Conservation (phyloP, 2,113 vertebrate species). For the Nannospalax galili region DNA sequence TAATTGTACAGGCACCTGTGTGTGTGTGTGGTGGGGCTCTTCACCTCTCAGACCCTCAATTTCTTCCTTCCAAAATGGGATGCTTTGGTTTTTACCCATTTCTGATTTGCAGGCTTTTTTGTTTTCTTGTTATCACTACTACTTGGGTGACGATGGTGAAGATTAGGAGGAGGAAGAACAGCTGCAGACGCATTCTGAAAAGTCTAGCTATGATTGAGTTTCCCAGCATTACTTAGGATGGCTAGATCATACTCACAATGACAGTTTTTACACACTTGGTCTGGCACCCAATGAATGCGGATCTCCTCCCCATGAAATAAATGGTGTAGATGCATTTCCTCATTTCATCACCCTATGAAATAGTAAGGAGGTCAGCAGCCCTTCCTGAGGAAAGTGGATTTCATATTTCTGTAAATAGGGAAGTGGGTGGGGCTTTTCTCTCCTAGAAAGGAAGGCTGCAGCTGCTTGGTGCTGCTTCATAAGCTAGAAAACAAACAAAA, state of each 20-base stretch:
- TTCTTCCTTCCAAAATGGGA: neutral
- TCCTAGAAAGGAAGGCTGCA: neutral
- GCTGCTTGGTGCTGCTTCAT: neutral
- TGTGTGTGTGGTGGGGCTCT: neutral
- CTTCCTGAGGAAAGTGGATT: neutral
- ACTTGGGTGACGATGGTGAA: neutral
- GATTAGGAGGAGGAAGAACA: neutral
- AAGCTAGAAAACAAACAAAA: neutral
- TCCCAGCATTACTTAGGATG: no score
- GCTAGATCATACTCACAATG: slow-evolving; percentile 85
- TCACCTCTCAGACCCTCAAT: neutral
- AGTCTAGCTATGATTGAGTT: neutral
- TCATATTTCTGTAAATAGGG: neutral
- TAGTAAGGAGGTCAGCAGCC: neutral
- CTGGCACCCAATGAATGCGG: slow-evolving; percentile 87
- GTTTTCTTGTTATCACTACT: neutral
- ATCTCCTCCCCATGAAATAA: slow-evolving; percentile 76
- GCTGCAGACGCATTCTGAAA: neutral
- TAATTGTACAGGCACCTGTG: accelerated
- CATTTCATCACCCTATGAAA: slow-evolving; percentile 78
- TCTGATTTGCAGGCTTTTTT: neutral
- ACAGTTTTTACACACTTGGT: slow-evolving; percentile 83
- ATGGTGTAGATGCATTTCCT: slow-evolving; percentile 84
- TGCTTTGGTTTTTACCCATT: neutral
- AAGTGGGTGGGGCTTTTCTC: neutral